Evolutionary conservation across 1,140 invertebrate genomes (phyloP), one percentile per base, ranked within the genome.

Genomic region (Stegodyphus dumicola): DNA sequence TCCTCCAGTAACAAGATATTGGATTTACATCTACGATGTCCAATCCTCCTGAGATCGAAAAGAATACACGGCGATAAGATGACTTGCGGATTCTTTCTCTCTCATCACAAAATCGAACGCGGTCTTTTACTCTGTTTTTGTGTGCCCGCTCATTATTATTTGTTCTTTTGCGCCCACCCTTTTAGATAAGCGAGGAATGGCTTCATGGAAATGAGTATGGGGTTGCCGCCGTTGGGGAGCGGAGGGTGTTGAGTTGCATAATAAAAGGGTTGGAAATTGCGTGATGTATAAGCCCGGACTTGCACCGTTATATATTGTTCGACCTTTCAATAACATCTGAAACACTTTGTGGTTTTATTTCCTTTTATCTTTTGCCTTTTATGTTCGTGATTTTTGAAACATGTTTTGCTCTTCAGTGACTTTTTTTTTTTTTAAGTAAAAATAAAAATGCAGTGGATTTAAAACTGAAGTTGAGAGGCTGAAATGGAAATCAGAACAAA

Each of bases 41-140:
- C 18, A 51, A 48, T 52, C 56, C 48, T 81, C 53, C 69, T 54
- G 13, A 81, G 78, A 81, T 81, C 66, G 78, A 15, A 67, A 81
- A 81, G 78, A 81, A 81, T 81, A 13, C 78, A 76, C 48, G 11
- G 69, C 53, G 78, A 81, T 81, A 81, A 81, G 78, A 73, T 81
- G 77, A 79, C 77, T 79, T 81, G 69, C n/a, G 17, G 17, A n/a
- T 56, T 51, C 52, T 33, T 73, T 81, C 66, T n/a, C 69, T 56
- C 78, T 81, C 78, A 81, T 81, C 78, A 81, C 78, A 81, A 81
- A 81, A 81, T 81, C 78, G 78, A 81, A 81, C 78, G 15, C 18
- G 7, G 74, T 54, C 69, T 73, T 73, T 73, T 54, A 54, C 13
- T 3, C 6, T 51, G 60, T 67, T 65, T 77, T 77, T 77, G 60